Evolutionary conservation across 2,797 vertebrate genomes (phyloP), one percentile per base, ranked within the genome.

Genomic region (Columba guinea): DNA sequence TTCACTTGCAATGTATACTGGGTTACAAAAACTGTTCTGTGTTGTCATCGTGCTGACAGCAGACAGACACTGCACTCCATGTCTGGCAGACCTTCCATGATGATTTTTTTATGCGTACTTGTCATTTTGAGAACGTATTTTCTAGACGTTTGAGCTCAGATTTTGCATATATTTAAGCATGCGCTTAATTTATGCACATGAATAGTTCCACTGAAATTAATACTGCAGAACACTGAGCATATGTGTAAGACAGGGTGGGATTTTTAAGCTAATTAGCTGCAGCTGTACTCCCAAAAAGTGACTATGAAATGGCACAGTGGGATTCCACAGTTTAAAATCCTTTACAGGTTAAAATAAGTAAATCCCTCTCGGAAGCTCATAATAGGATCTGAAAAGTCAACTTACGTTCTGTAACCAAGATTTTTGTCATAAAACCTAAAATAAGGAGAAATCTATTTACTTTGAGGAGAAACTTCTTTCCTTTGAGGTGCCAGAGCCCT

Each of bases 1-100:
- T 5, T 96, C 97, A 96, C 97, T 96, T 95, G 94, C 96, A 95
- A 52, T 94, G 96, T 97, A 94, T 89, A 91, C 97, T 96, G 97
- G 95, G 95, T 97, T 97, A 96, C 96, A 93, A 91, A 96, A 97
- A 90, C 63, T 94, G 93, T 85, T 93, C 83, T 60, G 84, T 96
- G 94, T 96, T 97, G 92, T 95, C 93, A 76, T 95, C 68, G 34
- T 92, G 94, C 74, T 82, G 89, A 82, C 87, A 93, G 95, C 95
- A 95, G 87, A 55, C 88, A 83, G 84, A 78, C 35, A n/a, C 55
- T 1, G 44, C 53, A 58, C 79, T 85, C 35, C 74, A 81, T 95
- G 91, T 84, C 90, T 90, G 78, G 67, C 65, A 81, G 87, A 84
- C 85, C 95, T 93, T 90, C 93, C 86, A n/a, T 71, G 85, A 93